A percentile compares a stretch with the other conserved stretches of the same genome.
These are phyloP conservation scores for Lota lota DNA, from an alignment of 2,113 vertebrate species.

Conservation along the genomic window DNA sequence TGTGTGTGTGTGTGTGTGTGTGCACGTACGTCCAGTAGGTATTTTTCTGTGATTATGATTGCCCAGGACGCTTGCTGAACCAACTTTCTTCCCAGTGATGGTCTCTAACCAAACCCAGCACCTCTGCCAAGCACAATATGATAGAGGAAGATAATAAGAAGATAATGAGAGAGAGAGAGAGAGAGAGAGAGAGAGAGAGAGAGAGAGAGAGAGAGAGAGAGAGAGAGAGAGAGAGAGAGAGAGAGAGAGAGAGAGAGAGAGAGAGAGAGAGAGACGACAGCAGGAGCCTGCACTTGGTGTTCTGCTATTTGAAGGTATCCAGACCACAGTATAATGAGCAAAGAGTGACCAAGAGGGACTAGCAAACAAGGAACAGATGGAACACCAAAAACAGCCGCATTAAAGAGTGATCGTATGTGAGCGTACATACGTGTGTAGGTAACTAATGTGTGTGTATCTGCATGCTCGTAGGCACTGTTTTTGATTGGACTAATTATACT, in stretches of 20 bases:
- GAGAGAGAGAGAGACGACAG: slow-evolving; percentile 38
- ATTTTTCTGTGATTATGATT: slow-evolving; percentile 62
- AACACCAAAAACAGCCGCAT: slow-evolving; percentile 31
- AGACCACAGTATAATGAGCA: slow-evolving; percentile 60
- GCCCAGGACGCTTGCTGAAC: slow-evolving; percentile 57
- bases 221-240: slow-evolving; percentile 13
- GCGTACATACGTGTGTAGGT: not conserved
- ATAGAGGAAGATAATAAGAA: not conserved
- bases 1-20: slow-evolving; percentile 1
- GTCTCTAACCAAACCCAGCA: too few species aligned
- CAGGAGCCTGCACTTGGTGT: slow-evolving; percentile 31
- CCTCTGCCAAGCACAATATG: not conserved
- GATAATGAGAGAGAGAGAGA: too few species aligned
- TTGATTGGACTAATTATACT: not conserved
- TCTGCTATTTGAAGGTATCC: slow-evolving; percentile 65
- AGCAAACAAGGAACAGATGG: slow-evolving; percentile 70
- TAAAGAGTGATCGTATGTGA: slow-evolving; percentile 10
- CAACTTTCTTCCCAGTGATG: slow-evolving; percentile 36
- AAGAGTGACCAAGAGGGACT: slow-evolving; percentile 58
- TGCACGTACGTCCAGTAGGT: slow-evolving; percentile 26
- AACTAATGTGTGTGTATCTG: not conserved
- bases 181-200: too few species aligned
- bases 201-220: slow-evolving; percentile 2
- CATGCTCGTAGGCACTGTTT: slow-evolving; percentile 27
- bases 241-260: slow-evolving; percentile 17